Evolutionary conservation across 1,140 invertebrate species (phyloP).

Genomic region (Zaprionus lachaisei): DNA sequence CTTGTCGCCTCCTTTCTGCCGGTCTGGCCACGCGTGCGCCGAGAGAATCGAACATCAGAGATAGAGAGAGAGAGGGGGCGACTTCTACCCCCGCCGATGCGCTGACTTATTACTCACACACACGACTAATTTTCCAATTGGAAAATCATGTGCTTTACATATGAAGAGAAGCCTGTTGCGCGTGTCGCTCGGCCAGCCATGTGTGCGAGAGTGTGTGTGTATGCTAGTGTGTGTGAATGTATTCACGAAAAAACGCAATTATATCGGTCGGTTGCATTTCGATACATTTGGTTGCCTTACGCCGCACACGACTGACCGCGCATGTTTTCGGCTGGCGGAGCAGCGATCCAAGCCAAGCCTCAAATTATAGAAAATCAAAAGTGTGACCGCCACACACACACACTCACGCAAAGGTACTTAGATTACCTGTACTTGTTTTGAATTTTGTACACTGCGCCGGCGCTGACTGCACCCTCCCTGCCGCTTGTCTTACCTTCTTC

Average conservation of each 20-base stretch:
- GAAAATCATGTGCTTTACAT: slow-evolving; percentile 83
- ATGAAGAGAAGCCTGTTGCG: slow-evolving; percentile 76
- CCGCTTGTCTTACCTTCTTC: slow-evolving; percentile 7
- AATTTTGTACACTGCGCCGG: slow-evolving; percentile 40
- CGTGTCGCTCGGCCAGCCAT: slow-evolving; percentile 80
- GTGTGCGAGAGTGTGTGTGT: slow-evolving; percentile 31
- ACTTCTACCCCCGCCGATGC: slow-evolving; percentile 2
- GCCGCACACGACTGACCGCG: slow-evolving; percentile 84
- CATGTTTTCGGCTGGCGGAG: slow-evolving; percentile 79
- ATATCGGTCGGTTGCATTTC: slow-evolving; percentile 84
- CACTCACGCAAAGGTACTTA: slow-evolving; percentile 19
- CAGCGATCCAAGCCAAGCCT: slow-evolving; percentile 70
- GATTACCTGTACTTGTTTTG: slow-evolving; percentile 33
- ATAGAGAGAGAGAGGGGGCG: neutral
- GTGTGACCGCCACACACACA: slow-evolving; percentile 73
- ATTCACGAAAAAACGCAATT: slow-evolving; percentile 81
- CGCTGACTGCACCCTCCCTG: slow-evolving; percentile 11
- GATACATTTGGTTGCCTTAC: slow-evolving; percentile 84
- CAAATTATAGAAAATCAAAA: slow-evolving; percentile 82
- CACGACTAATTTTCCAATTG: slow-evolving; percentile 80
- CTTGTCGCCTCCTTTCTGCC: slow-evolving; percentile 79
- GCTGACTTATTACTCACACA: slow-evolving; percentile 17
- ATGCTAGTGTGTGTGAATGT: slow-evolving; percentile 31
- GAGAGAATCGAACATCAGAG: neutral
- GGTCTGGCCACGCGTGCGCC: slow-evolving; percentile 78